Evolutionary conservation across 2,888 invertebrate species (phyloP), one percentile per base, ranked within the genome.

Genomic region (Platycheirus rosarum): DNA sequence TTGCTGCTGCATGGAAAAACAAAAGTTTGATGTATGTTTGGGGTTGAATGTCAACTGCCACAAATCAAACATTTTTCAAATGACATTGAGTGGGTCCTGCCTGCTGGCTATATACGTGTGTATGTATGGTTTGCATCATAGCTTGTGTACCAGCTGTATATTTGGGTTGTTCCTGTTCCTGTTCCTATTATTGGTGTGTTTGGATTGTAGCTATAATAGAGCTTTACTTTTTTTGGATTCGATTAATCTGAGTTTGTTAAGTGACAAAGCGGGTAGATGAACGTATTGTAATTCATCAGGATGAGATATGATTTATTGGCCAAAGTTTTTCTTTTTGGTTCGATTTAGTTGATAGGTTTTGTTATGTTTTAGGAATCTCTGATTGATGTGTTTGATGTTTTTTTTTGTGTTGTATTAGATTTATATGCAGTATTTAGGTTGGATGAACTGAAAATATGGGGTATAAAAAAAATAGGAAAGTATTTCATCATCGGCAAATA

Each of bases 1-100:
- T 70, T 69, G 40, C 18, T 77, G 63, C 42, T 75, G 70, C 49
- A 49, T 42, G 55, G 55, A 51, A 60, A 71, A 80, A 82, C 77
- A 82, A 77, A 77, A 82, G 82, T 82, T 82, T 82, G 82, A 82
- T 82, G 71, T 77, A 82, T 82, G 82, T 71, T 82, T 82, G 82
- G 82, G 82, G 82, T 82, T 82, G 77, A 77, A 82, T 82, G 77
- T 82, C 77, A 71, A 77, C 71, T 82, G 77, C 82, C 82, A 82
- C 82, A 82, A 82, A 82, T 82, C 82, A 77, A 82, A 82, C 82
- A 82, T 82, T 82, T 77, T 82, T 37, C 66, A 71, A 82, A 77
- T 71, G 82, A 82, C 82, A 77, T 77, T 82, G 77, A 82, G 77
- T 82, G 82, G 71, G 44, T 82, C 42, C 68, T 75, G 23, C 57